Conservation (phyloP, 2,797 vertebrate genomes). For the Karalla daura region DNA sequence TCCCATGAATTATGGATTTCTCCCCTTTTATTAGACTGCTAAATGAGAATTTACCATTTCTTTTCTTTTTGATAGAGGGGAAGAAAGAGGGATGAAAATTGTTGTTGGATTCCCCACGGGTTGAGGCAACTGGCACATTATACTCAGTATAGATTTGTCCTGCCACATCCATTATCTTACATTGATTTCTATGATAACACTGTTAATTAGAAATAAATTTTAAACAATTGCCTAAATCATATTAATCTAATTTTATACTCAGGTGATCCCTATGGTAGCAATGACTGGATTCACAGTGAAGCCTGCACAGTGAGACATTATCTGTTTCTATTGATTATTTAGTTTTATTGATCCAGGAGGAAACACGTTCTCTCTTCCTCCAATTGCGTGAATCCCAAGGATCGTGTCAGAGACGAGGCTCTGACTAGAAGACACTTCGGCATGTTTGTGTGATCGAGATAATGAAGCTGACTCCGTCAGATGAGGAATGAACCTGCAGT, state of each 20-base stretch:
- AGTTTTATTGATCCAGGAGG: neutral
- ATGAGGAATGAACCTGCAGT: constrained; percentile 7
- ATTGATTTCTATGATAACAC: neutral
- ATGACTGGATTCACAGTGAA: neutral
- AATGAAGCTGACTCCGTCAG: constrained; percentile 24
- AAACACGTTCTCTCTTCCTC: neutral
- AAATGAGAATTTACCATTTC: constrained; percentile 11
- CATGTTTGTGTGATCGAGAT: constrained; percentile 18
- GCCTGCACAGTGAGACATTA: neutral
- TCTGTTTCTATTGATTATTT: no score
- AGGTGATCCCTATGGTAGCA: neutral
- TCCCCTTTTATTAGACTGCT: constrained; percentile 7
- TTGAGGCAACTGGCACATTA: neutral
- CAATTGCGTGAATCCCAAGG: neutral
- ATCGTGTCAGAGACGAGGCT: neutral
- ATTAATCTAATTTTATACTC: neutral
- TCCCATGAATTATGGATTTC: constrained; percentile 30
- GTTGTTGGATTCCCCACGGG: neutral
- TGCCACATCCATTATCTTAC: neutral
- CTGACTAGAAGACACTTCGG: constrained; percentile 13
- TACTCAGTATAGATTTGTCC: neutral
- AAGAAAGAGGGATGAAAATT: neutral
- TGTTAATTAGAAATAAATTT: neutral
- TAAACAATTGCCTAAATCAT: neutral
- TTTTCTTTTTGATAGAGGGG: constrained; percentile 8